Conservation (phyloP, 1,140 invertebrate species). For the Lepidurus apus region DNA sequence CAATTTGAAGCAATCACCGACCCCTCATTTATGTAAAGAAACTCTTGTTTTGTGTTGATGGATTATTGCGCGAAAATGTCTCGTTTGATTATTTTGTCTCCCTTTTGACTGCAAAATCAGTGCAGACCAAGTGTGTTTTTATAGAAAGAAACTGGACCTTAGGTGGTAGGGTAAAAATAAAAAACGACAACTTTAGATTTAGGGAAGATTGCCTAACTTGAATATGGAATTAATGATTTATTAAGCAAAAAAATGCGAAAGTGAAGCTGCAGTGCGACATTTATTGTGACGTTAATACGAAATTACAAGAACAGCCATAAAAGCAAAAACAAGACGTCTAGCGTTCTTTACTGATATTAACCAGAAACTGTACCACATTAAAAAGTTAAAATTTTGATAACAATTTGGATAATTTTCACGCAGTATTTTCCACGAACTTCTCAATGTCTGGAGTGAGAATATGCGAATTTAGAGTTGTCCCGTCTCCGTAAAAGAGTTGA, state of each 20-base stretch:
- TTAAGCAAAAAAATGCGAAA: background rate
- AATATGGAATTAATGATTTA: background rate
- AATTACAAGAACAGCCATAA: background rate
- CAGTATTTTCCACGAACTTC: background rate
- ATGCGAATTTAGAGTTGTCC: background rate
- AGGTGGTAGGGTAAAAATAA: constrained; percentile 15
- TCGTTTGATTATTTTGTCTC: background rate
- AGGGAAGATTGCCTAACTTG: background rate
- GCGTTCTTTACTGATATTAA: too few relatives aligned
- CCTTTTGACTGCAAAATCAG: constrained; percentile 3
- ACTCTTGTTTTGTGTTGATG: background rate
- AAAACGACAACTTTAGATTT: background rate
- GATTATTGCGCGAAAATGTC: background rate
- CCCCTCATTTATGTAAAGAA: background rate
- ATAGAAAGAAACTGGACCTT: background rate
- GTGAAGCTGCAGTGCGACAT: background rate
- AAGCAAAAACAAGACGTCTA: background rate
- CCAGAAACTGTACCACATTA: background rate
- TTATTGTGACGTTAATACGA: background rate
- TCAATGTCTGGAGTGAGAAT: background rate
- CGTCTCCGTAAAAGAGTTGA: background rate
- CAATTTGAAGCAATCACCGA: background rate
- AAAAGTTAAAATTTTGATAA: background rate
- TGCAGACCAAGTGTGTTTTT: constrained; percentile 12
- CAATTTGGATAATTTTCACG: background rate